Evolutionary conservation across 2,888 invertebrate genomes (phyloP), one percentile per base, ranked within the genome.

Genomic region (Folsomia candida): DNA sequence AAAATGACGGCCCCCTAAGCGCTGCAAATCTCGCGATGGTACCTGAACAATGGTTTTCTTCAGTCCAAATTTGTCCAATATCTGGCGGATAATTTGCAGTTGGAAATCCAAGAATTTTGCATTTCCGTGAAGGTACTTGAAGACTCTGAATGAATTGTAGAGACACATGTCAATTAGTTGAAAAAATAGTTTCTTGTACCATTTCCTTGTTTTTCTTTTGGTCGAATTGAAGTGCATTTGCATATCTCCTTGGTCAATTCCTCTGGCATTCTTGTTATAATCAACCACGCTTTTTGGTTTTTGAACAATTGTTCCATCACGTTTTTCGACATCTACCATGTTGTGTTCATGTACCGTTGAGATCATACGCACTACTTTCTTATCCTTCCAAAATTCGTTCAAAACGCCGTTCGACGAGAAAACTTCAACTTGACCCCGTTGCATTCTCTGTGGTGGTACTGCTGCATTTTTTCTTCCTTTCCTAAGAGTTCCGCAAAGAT

Each of bases 401-500:
- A n/a, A n/a, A n/a, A n/a, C n/a, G n/a, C n/a, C n/a, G n/a, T n/a
- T n/a, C n/a, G n/a, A n/a, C n/a, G n/a, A n/a, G n/a, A n/a, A n/a
- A 54, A 24, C 22, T 18, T 54, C 20, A 9, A 54, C 18, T 6
- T 3, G 3, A 3, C 54, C 54, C 22, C 22, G n/a, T 18, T 3
- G 3, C 4, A 60, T 2, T 28, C 59, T 67, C 1, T 9, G 2
- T 1, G 1, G 28, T 2, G 24, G 24, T n/a, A 29, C 28, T n/a
- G 58, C 28, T 27, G 25, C 26, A 2, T 14, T 3, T 58, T 66
- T 51, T 11, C 67, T 28, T 28, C 25, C 20, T 1, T 58, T 58
- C 24, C 59, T n/a, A 29, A 27, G 28, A 6, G 67, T 67, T 6
- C 67, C 67, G 20, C 57, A 27, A 47, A 67, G 28, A 58, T 58